Evolutionary conservation across 2,888 invertebrate species (phyloP), one percentile per base, ranked within the genome.

Genomic region (Ferrisia virgata): DNA sequence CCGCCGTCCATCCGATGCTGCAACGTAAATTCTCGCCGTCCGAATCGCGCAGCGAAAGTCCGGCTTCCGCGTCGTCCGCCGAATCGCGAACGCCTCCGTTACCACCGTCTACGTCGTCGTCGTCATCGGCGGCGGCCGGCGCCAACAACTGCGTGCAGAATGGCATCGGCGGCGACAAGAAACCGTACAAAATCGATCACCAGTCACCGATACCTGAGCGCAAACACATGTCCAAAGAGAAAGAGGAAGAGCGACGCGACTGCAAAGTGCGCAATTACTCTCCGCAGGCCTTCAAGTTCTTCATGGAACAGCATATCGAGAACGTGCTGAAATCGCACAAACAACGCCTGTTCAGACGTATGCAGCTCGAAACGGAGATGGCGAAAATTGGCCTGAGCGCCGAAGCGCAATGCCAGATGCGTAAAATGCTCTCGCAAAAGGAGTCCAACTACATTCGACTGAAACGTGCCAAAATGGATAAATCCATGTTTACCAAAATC

Each of bases 241-340:
- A 93, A 87, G 94, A 94, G 88, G 96, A 96, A 87, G 96, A 97
- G 88, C 91, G 97, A 85, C 91, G 96, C 86, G 97, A 97, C 88
- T 95, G 95, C 86, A 95, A 95, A 89, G 95, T 96, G 79, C 92
- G 96, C 86, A 96, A 97, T 88, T 98, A 97, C 89, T 97, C 97
- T 11, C 97, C 98, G 0, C 96, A 98, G 88, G 99, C 99, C 6
- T 99, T 97, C 89, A 98, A 99, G 89, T 99, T 99, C 90, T 99
- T 95, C 89, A 99, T 99, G 99, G 99, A 99, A 89, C 99, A 99
- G 88, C 99, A 99, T 88, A 94, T 99, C 28, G 99, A 99, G 89
- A 98, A 99, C 88, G 94, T 99, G 76, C 91, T 98, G 76, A 98
- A 99, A 89, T 96, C 97, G 28, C 95, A 97, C 88, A 94, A 95